Percentiles rank a stretch among this genome's conserved stretches.
These are phyloP conservation scores for Drosophila siamana DNA, from an alignment of 2,888 invertebrate species.

Conservation along the genomic window DNA sequence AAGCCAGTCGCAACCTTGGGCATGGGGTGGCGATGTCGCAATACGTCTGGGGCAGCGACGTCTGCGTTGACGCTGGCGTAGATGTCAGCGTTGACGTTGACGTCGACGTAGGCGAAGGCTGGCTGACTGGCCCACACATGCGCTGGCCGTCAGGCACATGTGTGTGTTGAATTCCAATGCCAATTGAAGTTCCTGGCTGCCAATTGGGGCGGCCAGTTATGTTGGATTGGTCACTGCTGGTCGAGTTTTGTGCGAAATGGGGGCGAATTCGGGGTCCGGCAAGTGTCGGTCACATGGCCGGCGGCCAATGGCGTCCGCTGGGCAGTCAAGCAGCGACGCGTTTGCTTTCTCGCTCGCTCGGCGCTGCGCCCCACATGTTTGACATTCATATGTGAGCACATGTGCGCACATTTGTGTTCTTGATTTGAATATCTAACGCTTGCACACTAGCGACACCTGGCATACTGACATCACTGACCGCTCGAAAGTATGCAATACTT, in stretches of 20 bases:
- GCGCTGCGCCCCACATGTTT: constrained; percentile 6
- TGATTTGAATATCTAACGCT: constrained; percentile 22
- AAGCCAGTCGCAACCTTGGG: constrained; percentile 20
- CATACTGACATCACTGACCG: constrained; percentile 14
- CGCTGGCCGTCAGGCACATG: constrained; percentile 38
- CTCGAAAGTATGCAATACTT: constrained; percentile 50
- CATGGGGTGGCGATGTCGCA: constrained; percentile 33
- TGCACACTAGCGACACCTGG: constrained; percentile 42
- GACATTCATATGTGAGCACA: not conserved
- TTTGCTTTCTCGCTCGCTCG: constrained; percentile 9
- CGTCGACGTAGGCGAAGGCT: constrained; percentile 9
- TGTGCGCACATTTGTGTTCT: not conserved
- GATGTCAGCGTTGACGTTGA: not conserved
- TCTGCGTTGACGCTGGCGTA: not conserved
- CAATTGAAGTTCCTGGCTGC: constrained; percentile 71
- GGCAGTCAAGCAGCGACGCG: constrained; percentile 23
- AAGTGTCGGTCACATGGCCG: constrained; percentile 28
- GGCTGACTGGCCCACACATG: constrained; percentile 50
- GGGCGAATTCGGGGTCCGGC: constrained; percentile 17
- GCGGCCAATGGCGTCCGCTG: constrained; percentile 57
- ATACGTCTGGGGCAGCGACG: constrained; percentile 25
- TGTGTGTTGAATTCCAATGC: constrained; percentile 42
- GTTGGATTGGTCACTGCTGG: constrained; percentile 71
- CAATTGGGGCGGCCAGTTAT: constrained; percentile 67
- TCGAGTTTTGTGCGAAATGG: constrained; percentile 23